Evolutionary conservation across 2,888 invertebrate species (phyloP), one percentile per base, ranked within the genome.

Genomic region (Coremacera marginata): DNA sequence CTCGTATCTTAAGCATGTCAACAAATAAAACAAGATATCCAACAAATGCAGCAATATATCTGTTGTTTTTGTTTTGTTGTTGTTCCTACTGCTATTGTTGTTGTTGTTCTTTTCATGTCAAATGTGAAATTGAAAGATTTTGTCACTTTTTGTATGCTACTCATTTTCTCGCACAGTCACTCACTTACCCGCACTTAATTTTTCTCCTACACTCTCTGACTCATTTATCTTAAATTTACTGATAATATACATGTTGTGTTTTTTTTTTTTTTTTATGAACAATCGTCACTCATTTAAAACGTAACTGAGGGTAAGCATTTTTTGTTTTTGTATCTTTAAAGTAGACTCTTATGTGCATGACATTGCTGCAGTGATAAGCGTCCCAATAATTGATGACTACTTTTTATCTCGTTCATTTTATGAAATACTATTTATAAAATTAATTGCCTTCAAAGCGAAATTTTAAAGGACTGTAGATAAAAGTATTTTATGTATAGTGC

Each of bases 231-330:
- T 3, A 63, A 34, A 34, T 63, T 34, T 34, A 27, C 63, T 19
- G 63, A 63, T 63, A 63, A 63, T 0, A 27, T 44, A 44, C 1
- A 44, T 3, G 3, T 11, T 11, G 11, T 44, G 37, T 9, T 63
- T 63, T n/a, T 31, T 31, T 25, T 14, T 31, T n/a, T n/a, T n/a
- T 34, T 34, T 4, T 16, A 27, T 5, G 14, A 63, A 27, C 63
- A 63, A 63, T 55, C 63, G 60, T 62, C 22, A 63, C 34, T 63
- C 16, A 63, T n/a, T 63, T 63, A 63, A 9, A n/a, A 63, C 63
- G 5, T 44, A 44, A 11, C 44, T 44, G 14, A 44, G 44, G 44
- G 44, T 44, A 44, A 44, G 44, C 1, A 44, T 44, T 44, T 44
- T 44, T 44, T 44, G 44, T 44, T 44, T 14, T 44, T 44, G 27